Evolutionary conservation across 2,888 invertebrate species (phyloP).

Genomic region (Pilophorus perplexus): DNA sequence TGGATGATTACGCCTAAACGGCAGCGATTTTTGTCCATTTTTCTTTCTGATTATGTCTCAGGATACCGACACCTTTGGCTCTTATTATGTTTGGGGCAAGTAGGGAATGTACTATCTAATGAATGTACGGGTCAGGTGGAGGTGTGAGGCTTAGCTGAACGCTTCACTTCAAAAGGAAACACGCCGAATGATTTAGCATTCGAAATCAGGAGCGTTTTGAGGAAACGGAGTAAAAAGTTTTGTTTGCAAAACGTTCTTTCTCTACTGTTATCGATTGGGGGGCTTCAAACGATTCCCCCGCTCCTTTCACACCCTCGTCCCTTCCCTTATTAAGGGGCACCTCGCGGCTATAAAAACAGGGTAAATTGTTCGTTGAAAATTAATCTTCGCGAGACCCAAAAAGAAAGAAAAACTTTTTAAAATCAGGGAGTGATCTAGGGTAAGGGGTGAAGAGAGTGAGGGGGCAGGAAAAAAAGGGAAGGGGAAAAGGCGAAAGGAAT

Average conservation of each 20-base stretch:
- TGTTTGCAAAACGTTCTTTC: slow-evolving; percentile 29
- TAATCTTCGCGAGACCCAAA: slow-evolving; percentile 38
- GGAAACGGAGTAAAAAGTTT: too few relatives aligned
- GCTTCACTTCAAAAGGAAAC: too few relatives aligned
- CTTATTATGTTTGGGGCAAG: too few relatives aligned
- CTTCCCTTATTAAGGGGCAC: slow-evolving; percentile 24
- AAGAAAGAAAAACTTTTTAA: slow-evolving; percentile 23
- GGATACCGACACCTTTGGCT: too few relatives aligned
- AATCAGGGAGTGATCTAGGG: slow-evolving; percentile 37
- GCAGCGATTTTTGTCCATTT: too few relatives aligned
- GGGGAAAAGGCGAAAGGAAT: slow-evolving; percentile 16
- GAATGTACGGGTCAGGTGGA: too few relatives aligned
- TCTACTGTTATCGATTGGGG: slow-evolving; percentile 29
- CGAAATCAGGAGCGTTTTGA: too few relatives aligned
- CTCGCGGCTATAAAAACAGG: slow-evolving; percentile 39
- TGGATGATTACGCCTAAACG: too few relatives aligned
- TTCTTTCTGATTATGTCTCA: too few relatives aligned
- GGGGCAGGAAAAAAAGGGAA: background rate
- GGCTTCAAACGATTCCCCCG: slow-evolving; percentile 31
- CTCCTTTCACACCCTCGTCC: background rate
- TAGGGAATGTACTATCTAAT: too few relatives aligned
- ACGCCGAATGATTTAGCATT: too few relatives aligned
- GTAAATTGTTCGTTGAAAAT: slow-evolving; percentile 40
- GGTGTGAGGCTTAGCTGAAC: too few relatives aligned
- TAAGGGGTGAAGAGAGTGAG: slow-evolving; percentile 4